Percentiles rank a stretch among this genome's conserved stretches.
phyloP scores from a whole-genome alignment of 1,140 invertebrate species.

The Magallana gigas region DNA sequence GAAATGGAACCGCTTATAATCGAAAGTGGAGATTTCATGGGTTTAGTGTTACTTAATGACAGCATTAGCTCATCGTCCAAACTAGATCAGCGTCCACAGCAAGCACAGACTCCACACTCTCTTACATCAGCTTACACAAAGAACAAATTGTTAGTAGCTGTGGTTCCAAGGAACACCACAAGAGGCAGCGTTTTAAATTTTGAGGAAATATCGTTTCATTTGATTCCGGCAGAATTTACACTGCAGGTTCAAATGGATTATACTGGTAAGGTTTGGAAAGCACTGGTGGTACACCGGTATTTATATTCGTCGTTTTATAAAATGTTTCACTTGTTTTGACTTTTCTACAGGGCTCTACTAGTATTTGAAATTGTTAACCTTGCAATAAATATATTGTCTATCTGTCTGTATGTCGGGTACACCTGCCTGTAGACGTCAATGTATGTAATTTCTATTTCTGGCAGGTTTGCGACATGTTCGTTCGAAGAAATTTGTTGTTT shows the following conservation, averaged over 20 bases:
- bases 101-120: background rate
- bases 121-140: background rate
- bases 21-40: constrained; percentile 11
- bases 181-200: background rate
- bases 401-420: too few species aligned
- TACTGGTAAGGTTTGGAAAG: background rate
- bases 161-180: background rate
- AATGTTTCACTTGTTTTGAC: too few species aligned
- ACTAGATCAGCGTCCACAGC: background rate
- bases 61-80: background rate
- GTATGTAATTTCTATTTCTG: too few species aligned
- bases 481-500: too few species aligned
- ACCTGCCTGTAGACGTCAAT: too few species aligned
- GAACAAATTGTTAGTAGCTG: background rate
- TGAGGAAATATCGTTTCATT: background rate
- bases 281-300: too few species aligned
- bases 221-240: background rate
- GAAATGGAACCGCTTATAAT: background rate
- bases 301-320: too few species aligned
- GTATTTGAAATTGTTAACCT: too few species aligned
- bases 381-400: too few species aligned
- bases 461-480: too few species aligned
- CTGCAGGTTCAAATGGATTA: background rate
- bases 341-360: too few species aligned
- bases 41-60: background rate